Conservation (phyloP, 30 jellyfish, hydroid and myxozoan genomes). For the Turritopsis dohrnii region DNA sequence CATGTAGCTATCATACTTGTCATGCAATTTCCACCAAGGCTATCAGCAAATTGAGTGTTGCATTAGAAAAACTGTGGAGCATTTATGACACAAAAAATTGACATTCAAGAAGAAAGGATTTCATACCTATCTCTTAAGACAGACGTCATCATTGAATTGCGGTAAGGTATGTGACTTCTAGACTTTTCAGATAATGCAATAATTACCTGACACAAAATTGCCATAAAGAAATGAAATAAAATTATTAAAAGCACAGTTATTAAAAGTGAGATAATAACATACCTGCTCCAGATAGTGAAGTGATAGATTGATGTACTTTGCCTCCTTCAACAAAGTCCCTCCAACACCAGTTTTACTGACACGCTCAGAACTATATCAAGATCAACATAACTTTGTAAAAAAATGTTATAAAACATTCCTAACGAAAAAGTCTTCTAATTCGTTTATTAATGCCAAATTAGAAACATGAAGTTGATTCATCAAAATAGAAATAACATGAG, state of each 20-base stretch:
- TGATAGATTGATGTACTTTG: constrained; percentile 85
- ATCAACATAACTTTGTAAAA: not conserved
- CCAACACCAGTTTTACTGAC: constrained; percentile 96
- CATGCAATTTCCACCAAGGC: constrained; percentile 98
- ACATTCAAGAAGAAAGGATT: not conserved
- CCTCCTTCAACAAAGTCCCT: constrained; percentile 86
- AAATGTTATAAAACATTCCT: too few species aligned
- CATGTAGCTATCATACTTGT: constrained; percentile 97
- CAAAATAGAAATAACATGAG: not conserved
- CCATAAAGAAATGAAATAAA: not conserved
- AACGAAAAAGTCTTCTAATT: not conserved
- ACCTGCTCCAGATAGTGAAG: constrained; percentile 90
- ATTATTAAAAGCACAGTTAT: not conserved
- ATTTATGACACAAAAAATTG: not conserved
- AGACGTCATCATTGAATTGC: constrained; percentile 98
- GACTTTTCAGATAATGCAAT: constrained; percentile 91
- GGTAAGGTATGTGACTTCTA: constrained; percentile 85
- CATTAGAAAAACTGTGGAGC: too few species aligned
- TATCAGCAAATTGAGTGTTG: constrained; percentile 6
- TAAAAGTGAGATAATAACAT: not conserved
- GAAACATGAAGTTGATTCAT: not conserved
- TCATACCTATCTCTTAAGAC: constrained; percentile 92
- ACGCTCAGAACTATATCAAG: constrained; percentile 76
- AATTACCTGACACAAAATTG: constrained; percentile 51
- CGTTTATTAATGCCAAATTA: not conserved